These are phyloP conservation scores for Meloidogyne exigua DNA, from an alignment of 1,140 invertebrate species.

Conservation along the genomic window DNA sequence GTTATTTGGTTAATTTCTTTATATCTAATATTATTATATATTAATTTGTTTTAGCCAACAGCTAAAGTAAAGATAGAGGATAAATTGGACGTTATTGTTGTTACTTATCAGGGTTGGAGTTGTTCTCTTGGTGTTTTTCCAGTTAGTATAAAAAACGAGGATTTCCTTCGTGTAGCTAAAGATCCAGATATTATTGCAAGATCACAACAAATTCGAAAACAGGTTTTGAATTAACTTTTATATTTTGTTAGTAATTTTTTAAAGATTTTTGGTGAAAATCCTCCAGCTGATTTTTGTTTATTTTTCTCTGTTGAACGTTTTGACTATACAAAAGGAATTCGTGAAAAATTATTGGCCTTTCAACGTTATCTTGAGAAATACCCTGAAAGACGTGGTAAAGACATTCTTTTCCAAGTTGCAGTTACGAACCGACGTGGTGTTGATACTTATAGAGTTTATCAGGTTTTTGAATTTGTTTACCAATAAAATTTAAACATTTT, in stretches of 20 bases:
- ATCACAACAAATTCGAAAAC: slow-evolving; percentile 52
- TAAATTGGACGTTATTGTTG: slow-evolving; percentile 58
- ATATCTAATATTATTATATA: too few species aligned
- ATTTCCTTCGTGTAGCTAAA: slow-evolving; percentile 56
- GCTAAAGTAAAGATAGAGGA: slow-evolving; percentile 49
- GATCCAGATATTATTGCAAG: slow-evolving; percentile 49
- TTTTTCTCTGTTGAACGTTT: slow-evolving; percentile 63
- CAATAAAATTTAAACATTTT: neutral
- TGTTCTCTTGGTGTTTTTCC: slow-evolving; percentile 63
- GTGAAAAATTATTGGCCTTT: slow-evolving; percentile 57
- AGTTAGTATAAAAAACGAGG: slow-evolving; percentile 62
- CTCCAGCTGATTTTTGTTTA: slow-evolving; percentile 51
- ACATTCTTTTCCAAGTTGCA: slow-evolving; percentile 59
- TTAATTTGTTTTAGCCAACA: slow-evolving; percentile 26
- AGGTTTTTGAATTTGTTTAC: slow-evolving; percentile 15
- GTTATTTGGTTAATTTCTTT: slow-evolving; percentile 33
- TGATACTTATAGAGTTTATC: slow-evolving; percentile 62
- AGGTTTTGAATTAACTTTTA: slow-evolving; percentile 36
- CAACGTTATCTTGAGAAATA: slow-evolving; percentile 58
- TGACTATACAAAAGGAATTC: slow-evolving; percentile 63
- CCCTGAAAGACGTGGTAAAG: slow-evolving; percentile 60
- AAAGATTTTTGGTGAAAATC: slow-evolving; percentile 54
- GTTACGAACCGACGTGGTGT: slow-evolving; percentile 61
- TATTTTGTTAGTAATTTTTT: slow-evolving; percentile 21
- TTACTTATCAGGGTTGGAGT: slow-evolving; percentile 61